A percentile compares a stretch with the other conserved stretches of the same genome.
These are phyloP conservation scores for Equus przewalskii DNA, from an alignment of 2,113 vertebrate genomes.

Conservation along the genomic window DNA sequence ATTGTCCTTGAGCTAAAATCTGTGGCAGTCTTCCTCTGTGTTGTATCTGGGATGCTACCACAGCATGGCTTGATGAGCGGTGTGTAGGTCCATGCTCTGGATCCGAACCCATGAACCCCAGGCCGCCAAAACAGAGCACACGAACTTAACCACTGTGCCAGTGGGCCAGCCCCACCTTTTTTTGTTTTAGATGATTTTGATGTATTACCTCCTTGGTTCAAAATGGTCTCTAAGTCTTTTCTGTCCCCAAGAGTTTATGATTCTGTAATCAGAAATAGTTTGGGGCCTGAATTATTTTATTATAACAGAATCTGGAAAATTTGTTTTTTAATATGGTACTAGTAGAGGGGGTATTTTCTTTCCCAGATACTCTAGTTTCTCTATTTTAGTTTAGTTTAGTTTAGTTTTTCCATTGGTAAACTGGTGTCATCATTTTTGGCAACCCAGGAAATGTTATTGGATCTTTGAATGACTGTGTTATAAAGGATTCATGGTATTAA, in stretches of 20 bases:
- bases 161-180: background rate
- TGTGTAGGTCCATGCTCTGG: no score
- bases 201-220: background rate
- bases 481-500: background rate
- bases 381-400: background rate
- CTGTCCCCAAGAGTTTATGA: background rate
- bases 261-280: background rate
- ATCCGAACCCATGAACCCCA: no score
- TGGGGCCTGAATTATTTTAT: background rate
- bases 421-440: background rate
- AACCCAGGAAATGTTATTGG: background rate
- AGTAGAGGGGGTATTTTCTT: background rate
- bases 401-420: background rate
- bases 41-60: no score
- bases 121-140: no score
- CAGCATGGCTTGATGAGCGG: no score
- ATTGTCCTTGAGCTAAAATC: no score
- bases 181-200: background rate
- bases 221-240: background rate
- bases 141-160: no score
- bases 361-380: background rate
- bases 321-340: background rate
- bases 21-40: no score
- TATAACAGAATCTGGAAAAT: background rate
- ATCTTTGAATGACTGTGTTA: conserved; percentile 35